Percentiles rank a stretch among this genome's conserved stretches.
Conservation (phyloP, 2,797 vertebrate species). For the Neostethus bicornis region DNA sequence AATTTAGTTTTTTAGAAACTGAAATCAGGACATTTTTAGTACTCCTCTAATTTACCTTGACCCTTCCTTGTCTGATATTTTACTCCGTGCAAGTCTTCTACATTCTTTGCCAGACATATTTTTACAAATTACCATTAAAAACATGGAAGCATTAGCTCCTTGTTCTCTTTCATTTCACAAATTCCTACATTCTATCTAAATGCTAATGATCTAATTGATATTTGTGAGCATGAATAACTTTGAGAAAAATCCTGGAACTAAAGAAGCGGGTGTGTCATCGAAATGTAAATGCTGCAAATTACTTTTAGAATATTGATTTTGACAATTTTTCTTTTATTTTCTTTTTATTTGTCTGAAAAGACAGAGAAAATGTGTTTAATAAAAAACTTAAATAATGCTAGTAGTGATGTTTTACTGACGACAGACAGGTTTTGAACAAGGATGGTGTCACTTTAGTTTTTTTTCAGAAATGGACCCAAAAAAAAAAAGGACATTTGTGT, state of each 20-base stretch:
- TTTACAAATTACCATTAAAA: constrained; percentile 55
- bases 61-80: constrained; percentile 51
- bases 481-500: too few relatives aligned
- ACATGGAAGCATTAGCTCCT: constrained; percentile 39
- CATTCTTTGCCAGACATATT: constrained; percentile 50
- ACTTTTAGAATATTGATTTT: constrained; percentile 26
- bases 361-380: too few relatives aligned
- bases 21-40: constrained; percentile 7
- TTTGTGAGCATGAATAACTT: constrained; percentile 59
- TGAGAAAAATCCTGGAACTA: constrained; percentile 35
- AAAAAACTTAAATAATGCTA: too few relatives aligned
- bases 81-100: constrained; percentile 37
- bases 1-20: constrained; percentile 27
- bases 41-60: constrained; percentile 31
- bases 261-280: constrained; percentile 30
- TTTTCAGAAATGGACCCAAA: too few relatives aligned
- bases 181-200: constrained; percentile 60
- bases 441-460: too few relatives aligned
- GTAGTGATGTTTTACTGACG: too few relatives aligned
- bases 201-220: constrained; percentile 73
- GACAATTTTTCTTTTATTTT: not conserved
- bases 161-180: constrained; percentile 45
- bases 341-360: constrained; percentile 10
- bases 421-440: too few relatives aligned
- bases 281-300: constrained; percentile 37